A percentile compares a stretch with the other conserved stretches of the same genome.
Evolutionary conservation across 2,113 vertebrate genomes (phyloP).

Genomic region (Gila orcuttii): DNA sequence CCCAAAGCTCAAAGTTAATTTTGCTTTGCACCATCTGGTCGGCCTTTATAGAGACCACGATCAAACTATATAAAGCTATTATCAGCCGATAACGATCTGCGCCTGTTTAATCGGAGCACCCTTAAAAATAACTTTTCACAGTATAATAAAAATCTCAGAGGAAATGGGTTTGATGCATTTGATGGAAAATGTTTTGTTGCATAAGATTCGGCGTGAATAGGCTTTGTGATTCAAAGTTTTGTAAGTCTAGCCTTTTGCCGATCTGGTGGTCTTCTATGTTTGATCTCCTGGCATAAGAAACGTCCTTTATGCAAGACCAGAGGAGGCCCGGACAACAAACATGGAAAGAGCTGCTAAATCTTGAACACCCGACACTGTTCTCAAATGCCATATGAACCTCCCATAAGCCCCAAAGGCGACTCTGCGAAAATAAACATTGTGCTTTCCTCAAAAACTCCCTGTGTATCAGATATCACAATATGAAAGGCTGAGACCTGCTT

Average conservation of each 20-base stretch:
- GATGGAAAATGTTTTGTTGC: not conserved
- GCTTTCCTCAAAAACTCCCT: slow-evolving; percentile 41
- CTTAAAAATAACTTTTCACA: not conserved
- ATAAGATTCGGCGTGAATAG: too few relatives aligned
- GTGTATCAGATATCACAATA: slow-evolving; percentile 54
- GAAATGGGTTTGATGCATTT: not conserved
- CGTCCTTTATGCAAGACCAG: not conserved
- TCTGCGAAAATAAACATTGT: slow-evolving; percentile 65
- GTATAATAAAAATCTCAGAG: not conserved
- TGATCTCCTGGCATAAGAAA: not conserved
- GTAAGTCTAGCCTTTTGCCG: not conserved
- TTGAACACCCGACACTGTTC: slow-evolving; percentile 53
- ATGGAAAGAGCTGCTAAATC: slow-evolving; percentile 55
- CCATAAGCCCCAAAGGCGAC: slow-evolving; percentile 42
- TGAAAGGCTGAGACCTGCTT: slow-evolving; percentile 51
- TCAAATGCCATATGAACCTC: slow-evolving; percentile 56
- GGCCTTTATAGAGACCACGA: too few relatives aligned
- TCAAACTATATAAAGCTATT: too few relatives aligned
- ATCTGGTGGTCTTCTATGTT: not conserved
- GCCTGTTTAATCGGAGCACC: too few relatives aligned
- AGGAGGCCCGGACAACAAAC: slow-evolving; percentile 12
- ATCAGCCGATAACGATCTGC: too few relatives aligned
- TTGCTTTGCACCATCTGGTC: too few relatives aligned
- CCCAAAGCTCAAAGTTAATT: too few relatives aligned
- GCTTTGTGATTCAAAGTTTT: too few relatives aligned